Base-by-base conservation (phyloP, 2,888 invertebrate species). In the Volucella inflata region DNA sequence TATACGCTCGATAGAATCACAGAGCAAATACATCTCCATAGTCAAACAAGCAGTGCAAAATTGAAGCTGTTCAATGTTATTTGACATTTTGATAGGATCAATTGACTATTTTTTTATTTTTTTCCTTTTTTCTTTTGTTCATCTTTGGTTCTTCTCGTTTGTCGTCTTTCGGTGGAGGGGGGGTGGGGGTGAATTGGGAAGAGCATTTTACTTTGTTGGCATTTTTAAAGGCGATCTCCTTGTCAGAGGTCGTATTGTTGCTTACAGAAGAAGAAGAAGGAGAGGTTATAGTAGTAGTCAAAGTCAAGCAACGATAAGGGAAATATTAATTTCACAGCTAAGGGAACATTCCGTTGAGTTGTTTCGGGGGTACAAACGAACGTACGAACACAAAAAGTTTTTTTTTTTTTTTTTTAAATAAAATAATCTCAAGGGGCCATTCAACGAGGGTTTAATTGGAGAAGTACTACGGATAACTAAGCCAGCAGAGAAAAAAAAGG, bases 71-170 rank as follows among this genome's bases (percentile, higher is more conserved):
- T 74, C 80, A 53, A 57, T 68, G 74, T 68, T 80, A 68, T 80
- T 67, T 74, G 74, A 80, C 62, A 68, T 62, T 46, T 71, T 72
- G 60, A 77, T 82, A 67, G 71, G 51, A 60, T 77, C 70, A 48
- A 64, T 65, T 76, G 60, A 70, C 62, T 30, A 50, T 44, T 55
- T 55, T 30, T 64, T 14, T 16, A 38, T 14, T 57, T 9, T 48
- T 16, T 4, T 17, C 17, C 11, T 21, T 53, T 17, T 30, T 55
- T n/a, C 10, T 44, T 44, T 44, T 12, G 0, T 0, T 10, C 44
- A n/a, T 12, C 6, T 44, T 12, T 44, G 11, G 11, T 44, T 44
- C 8, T 36, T 8, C 14, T 8, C 38, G 9, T 0, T 14, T 14
- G n/a, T 12, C 8, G 38, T 10, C 57, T 14, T 14, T 38, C 14